Base-by-base conservation (phyloP, 1,140 invertebrate species). In the Galleria mellonella region DNA sequence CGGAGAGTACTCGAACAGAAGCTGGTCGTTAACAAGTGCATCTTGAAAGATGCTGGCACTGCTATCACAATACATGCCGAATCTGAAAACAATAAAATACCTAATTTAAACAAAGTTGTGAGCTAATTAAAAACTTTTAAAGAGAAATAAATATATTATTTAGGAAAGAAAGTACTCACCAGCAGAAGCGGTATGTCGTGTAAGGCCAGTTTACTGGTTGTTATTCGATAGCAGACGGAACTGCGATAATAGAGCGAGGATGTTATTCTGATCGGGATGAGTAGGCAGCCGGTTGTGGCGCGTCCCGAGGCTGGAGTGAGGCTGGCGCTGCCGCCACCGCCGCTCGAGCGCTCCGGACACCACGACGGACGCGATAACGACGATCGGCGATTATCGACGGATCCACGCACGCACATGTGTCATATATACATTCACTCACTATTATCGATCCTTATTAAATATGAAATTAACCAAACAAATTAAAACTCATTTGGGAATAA, bases 301-400 rank as follows among this genome's bases (percentile, higher is more conserved):
- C 55, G 62, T 56, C 60, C 65, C 63, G 62, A 55, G 61, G 51
- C 51, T 54, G 51, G 60, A 78, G 51, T 76, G 75, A 71, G 44
- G 29, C 49, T 60, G 48, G 44, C 47, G 55, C 30, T 53, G 50
- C 62, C 45, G 43, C 50, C 54, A 36, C 44, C 42, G 47, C 10
- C 28, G 32, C 55, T 45, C 48, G 44, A 51, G 52, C 44, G 47
- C 62, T 63, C 62, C 72, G 74, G 71, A 72, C 70, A 73, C 48
- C 59, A 62, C 55, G 43, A 60, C 74, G 74, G 72, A 74, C 76
- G 68, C 55, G 79, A 81, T 81, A 81, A 72, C 64, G 60, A 43
- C 66, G 70, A 81, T 78, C 72, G 60, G 12, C 59, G 73, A 79
- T 83, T 72, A 83, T 75, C 74, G 58, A 42, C 43, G 65, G 51